phyloP scores from a whole-genome alignment of 2,888 invertebrate genomes.

The Pogonocherus hispidulus region DNA sequence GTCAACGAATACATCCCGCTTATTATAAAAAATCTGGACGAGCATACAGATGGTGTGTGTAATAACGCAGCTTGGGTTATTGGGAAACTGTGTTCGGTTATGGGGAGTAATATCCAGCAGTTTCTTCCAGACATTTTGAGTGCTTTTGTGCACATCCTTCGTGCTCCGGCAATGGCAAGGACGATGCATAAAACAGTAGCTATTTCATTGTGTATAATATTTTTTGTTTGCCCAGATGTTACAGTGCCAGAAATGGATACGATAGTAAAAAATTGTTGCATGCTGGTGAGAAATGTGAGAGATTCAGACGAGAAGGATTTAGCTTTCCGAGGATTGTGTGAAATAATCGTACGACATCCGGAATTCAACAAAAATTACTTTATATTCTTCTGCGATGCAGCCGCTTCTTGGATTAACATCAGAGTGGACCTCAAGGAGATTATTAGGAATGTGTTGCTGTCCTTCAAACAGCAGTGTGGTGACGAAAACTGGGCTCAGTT shows the following conservation, averaged over 20 bases:
- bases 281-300: slow-evolving; percentile 94
- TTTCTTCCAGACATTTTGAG: slow-evolving; percentile 91
- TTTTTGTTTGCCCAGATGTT: slow-evolving; percentile 98
- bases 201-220: slow-evolving; percentile 99
- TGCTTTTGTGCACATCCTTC: slow-evolving; percentile 93
- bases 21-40: slow-evolving; percentile 95
- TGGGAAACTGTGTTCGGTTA: slow-evolving; percentile 96
- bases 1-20: slow-evolving; percentile 96
- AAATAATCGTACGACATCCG: slow-evolving; percentile 97
- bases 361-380: slow-evolving; percentile 96
- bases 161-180: slow-evolving; percentile 94
- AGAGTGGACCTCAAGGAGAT: slow-evolving; percentile 96
- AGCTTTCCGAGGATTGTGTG: slow-evolving; percentile 98
- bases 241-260: slow-evolving; percentile 89
- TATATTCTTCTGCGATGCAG: slow-evolving; percentile 99
- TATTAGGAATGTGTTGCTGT: slow-evolving; percentile 92
- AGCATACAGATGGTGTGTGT: slow-evolving; percentile 96
- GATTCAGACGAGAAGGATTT: slow-evolving; percentile 99
- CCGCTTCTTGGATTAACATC: slow-evolving; percentile 90
- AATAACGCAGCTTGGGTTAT: slow-evolving; percentile 99
- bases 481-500: slow-evolving; percentile 97
- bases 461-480: slow-evolving; percentile 96
- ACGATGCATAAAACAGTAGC: slow-evolving; percentile 99
- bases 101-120: slow-evolving; percentile 92
- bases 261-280: slow-evolving; percentile 99